Conservation (phyloP, 2,888 invertebrate genomes). For the Steinernema hermaphroditum region DNA sequence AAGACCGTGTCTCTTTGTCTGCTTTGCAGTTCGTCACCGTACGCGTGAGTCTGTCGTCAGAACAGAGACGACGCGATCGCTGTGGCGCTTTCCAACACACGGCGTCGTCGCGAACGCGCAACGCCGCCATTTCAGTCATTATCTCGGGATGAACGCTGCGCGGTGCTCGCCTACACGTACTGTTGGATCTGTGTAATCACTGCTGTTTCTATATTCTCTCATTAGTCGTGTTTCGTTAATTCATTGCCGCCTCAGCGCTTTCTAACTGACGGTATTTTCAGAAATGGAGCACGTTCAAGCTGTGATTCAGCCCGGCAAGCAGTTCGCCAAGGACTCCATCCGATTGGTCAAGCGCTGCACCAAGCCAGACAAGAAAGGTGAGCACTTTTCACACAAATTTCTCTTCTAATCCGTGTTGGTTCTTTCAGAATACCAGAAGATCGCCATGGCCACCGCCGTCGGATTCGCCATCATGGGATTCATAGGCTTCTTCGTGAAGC, state of each 20-base stretch:
- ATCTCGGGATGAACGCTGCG: too few species aligned
- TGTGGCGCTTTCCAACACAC: constrained; percentile 13
- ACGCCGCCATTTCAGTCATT: neutral
- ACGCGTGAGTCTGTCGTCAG: neutral
- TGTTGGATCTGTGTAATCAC: too few species aligned
- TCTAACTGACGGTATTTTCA: neutral
- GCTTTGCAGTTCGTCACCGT: constrained; percentile 19
- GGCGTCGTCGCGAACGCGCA: neutral
- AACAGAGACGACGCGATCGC: constrained; percentile 12
- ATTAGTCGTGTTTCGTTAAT: too few species aligned
- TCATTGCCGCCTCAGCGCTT: neutral
- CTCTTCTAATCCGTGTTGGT: constrained; percentile 9
- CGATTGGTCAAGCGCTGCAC: constrained; percentile 98
- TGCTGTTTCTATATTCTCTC: too few species aligned
- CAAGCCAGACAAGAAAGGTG: constrained; percentile 98
- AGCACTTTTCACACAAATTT: constrained; percentile 8
- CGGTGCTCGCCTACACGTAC: too few species aligned
- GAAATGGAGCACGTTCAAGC: constrained; percentile 95
- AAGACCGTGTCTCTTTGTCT: neutral
- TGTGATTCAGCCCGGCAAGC: constrained; percentile 89
- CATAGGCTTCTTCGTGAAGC: constrained; percentile 98
- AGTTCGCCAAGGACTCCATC: constrained; percentile 96
- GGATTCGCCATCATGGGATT: constrained; percentile 99
- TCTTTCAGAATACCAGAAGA: constrained; percentile 91
- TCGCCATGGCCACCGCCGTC: constrained; percentile 97